Evolutionary conservation across 2,113 vertebrate species (phyloP), one percentile per base, ranked within the genome.

Genomic region (Platanista minor): DNA sequence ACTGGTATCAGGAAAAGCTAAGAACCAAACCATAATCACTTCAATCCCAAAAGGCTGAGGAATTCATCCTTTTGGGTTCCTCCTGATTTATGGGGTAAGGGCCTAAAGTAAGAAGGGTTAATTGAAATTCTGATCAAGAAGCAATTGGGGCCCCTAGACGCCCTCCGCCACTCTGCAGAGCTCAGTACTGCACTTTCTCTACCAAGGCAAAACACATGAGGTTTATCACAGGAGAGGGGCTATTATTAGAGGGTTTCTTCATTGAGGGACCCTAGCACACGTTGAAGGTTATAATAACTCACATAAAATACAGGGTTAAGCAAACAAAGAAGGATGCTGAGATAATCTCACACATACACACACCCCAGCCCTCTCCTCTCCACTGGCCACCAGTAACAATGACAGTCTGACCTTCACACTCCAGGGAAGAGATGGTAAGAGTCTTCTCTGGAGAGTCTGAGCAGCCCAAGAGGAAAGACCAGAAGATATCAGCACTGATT

Each of bases 381-480:
- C 20, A 4, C 29, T 12, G 33, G 54, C 33, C 43, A 36, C 62
- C 57, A 82, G 33, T 3, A 59, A n/a, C 21, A 29, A 23, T 52
- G 18, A 49, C 25, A 59, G 29, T 39, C 13, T 7, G 23, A 61
- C 12, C 67, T 49, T 72, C 23, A 57, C 2, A 49, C 21, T 67
- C 66, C 13, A 75, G 27, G n/a, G 10, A 90, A 2, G 4, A 25
- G 6, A 77, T 0, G 1, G 1, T 49, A 14, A 6, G n/a, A 15
- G 15, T 33, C 20, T 39, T 74, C 90, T 83, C 83, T 52, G 10
- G 3, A 49, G 21, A 39, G n/a, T 78, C 54, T 41, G 33, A 81
- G 43, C 6, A 39, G 31, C 66, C 78, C 33, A 80, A 46, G 20
- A 95, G 27, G 6, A 33, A 64, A 62, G 46, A 54, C 3, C 41